Base-by-base conservation (phyloP, 2,888 invertebrate species). In the Leptopilina syphax region DNA sequence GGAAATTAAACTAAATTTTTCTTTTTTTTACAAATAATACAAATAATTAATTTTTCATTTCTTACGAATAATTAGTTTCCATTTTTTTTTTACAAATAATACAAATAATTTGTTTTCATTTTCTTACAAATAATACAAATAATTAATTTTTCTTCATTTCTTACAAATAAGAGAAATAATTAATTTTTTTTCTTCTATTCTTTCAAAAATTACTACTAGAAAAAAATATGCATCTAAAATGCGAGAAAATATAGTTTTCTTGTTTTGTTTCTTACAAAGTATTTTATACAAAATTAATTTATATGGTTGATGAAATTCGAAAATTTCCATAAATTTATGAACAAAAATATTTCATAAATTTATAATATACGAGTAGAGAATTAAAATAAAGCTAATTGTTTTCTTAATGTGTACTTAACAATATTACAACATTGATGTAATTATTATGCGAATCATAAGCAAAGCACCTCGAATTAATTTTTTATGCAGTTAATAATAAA, bases 371-470 rank as follows among this genome's bases (percentile, higher is more conserved):
- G 18, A 7, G 13, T 18, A 24, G 18, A 47, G 18, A 50, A 34
- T 12, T 65, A 9, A 34, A 73, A 73, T 57, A 63, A 63, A 63
- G 18, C 13, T 73, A 27, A 73, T 73, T 27, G 27, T n/a, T 34
- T 73, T 47, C 57, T 73, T 34, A 34, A 70, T 3, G 50, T 47
- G 57, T 54, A 73, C 8, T 73, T 27, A 18, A 18, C n/a, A 18
- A 27, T 24, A 6, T 50, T 50, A 70, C 13, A 13, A 70, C 27
- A 70, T 50, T 27, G 50, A 70, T 3, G 7, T 24, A 47, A 10
- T 47, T 27, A 70, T 70, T 70, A 70, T 70, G 27, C 68, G 24
- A 70, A 50, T 70, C 50, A 24, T 50, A 24, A 57, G 54, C n/a
- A n/a, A 73, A 73, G 70, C 70, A 73, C 70, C 70, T 5, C 47